A percentile compares a stretch with the other conserved stretches of the same genome.
Evolutionary conservation across 2,797 vertebrate genomes (phyloP).

Genomic region (Echeneis naucrates): DNA sequence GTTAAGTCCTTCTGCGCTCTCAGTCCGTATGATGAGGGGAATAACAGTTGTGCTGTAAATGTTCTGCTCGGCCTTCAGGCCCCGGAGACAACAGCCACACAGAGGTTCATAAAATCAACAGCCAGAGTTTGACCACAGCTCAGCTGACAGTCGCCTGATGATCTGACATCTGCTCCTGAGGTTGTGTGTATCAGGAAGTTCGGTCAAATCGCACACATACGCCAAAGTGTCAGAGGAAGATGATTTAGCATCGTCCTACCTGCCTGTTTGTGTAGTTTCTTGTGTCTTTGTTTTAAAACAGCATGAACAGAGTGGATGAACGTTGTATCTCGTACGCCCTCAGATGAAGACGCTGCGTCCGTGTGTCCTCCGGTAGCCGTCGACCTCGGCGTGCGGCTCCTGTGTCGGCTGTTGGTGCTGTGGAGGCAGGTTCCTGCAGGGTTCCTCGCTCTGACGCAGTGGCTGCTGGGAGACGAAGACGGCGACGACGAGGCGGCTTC

Average conservation of each 20-base stretch:
- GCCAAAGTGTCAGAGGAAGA: too few relatives aligned
- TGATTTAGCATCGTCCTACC: background rate
- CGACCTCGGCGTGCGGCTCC: conserved; percentile 82
- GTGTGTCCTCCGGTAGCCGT: conserved; percentile 90
- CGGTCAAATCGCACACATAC: too few relatives aligned
- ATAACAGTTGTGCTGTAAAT: too few relatives aligned
- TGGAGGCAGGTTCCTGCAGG: conserved; percentile 84
- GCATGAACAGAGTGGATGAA: background rate
- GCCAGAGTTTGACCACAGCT: background rate
- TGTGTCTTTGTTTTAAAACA: background rate
- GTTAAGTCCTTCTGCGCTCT: too few relatives aligned
- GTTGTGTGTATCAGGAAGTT: too few relatives aligned
- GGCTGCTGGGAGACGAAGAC: conserved; percentile 88
- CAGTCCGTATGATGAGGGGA: too few relatives aligned
- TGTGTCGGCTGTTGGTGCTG: conserved; percentile 87
- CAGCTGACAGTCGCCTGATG: conserved; percentile 3
- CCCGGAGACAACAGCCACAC: too few relatives aligned
- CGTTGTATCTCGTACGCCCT: conserved; percentile 35
- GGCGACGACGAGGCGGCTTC: background rate
- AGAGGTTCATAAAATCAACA: background rate
- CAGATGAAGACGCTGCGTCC: conserved; percentile 82
- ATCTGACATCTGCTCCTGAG: background rate
- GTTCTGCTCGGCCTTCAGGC: too few relatives aligned
- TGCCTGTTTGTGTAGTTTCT: background rate
- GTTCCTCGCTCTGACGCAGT: conserved; percentile 83